A percentile compares a stretch with the other conserved stretches of the same genome.
Conservation (phyloP, 35 echinoderm and acorn worm species). For the Patiria miniata region DNA sequence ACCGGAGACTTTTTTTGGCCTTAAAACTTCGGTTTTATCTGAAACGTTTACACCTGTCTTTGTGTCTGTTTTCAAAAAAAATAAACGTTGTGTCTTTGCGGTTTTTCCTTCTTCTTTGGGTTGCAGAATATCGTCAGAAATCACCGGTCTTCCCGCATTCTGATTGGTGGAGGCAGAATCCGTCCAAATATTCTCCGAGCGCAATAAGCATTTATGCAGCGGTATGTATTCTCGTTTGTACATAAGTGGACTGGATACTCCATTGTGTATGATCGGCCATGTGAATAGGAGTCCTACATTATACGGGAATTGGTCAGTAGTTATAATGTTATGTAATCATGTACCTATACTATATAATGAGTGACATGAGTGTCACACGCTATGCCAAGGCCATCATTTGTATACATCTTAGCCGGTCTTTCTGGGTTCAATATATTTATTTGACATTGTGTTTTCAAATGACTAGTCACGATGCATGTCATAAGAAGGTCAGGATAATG, state of each 20-base stretch:
- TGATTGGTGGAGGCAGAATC: slow-evolving; percentile 2
- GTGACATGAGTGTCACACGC: not conserved
- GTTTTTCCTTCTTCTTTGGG: too few relatives aligned
- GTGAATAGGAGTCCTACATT: not conserved
- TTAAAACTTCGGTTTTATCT: too few relatives aligned
- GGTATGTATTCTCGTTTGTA: slow-evolving; percentile 13
- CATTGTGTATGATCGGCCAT: not conserved
- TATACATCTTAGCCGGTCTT: not conserved
- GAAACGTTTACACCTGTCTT: too few relatives aligned
- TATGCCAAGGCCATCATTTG: not conserved
- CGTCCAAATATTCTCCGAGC: slow-evolving; percentile 2
- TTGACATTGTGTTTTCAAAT: too few relatives aligned
- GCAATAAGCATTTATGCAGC: slow-evolving; percentile 32
- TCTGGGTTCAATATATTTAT: too few relatives aligned
- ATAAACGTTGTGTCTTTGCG: too few relatives aligned
- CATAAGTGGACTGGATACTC: not conserved
- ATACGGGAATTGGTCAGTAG: not conserved
- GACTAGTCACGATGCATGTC: too few relatives aligned
- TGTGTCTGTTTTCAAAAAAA: too few relatives aligned
- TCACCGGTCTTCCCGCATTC: slow-evolving; percentile 18
- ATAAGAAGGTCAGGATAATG: too few relatives aligned
- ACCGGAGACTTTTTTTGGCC: too few relatives aligned
- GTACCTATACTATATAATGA: not conserved
- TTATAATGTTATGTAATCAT: not conserved
- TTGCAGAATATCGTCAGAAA: slow-evolving; percentile 21